A percentile compares a stretch with the other conserved stretches of the same genome.
phyloP scores from a whole-genome alignment of 1,140 invertebrate species.

The Spodoptera litura region DNA sequence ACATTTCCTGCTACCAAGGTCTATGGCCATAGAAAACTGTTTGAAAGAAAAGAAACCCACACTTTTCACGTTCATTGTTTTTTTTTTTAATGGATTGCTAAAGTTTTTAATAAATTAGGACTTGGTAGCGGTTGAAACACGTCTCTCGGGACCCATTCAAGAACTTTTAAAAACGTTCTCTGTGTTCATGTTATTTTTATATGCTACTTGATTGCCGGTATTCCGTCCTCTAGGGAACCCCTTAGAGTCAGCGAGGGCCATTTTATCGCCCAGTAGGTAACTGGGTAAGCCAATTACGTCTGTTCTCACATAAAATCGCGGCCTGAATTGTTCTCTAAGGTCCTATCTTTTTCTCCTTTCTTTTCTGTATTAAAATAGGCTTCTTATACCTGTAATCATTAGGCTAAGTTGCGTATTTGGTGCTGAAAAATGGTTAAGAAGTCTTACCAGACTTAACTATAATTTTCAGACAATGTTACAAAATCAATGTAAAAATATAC shows the following conservation, averaged over 20 bases:
- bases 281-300: slow-evolving; percentile 16
- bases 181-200: slow-evolving; percentile 2
- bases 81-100: slow-evolving; percentile 12
- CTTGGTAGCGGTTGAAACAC: neutral
- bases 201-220: neutral
- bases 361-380: neutral
- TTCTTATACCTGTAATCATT: neutral
- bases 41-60: slow-evolving; percentile 5
- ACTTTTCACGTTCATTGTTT: neutral
- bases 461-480: no score
- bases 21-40: neutral
- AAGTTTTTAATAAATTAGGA: slow-evolving; percentile 20
- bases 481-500: no score
- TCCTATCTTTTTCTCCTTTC: slow-evolving; percentile 6
- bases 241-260: neutral
- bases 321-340: neutral
- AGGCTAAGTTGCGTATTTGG: neutral
- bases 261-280: slow-evolving; percentile 1
- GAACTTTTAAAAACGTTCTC: neutral
- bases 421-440: no score
- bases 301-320: slow-evolving; percentile 13
- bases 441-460: no score
- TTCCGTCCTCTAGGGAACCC: neutral
- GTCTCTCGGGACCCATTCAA: neutral
- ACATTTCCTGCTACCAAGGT: neutral